Base-by-base conservation (phyloP, 2,113 vertebrate species). In the Plestiodon gilberti region DNA sequence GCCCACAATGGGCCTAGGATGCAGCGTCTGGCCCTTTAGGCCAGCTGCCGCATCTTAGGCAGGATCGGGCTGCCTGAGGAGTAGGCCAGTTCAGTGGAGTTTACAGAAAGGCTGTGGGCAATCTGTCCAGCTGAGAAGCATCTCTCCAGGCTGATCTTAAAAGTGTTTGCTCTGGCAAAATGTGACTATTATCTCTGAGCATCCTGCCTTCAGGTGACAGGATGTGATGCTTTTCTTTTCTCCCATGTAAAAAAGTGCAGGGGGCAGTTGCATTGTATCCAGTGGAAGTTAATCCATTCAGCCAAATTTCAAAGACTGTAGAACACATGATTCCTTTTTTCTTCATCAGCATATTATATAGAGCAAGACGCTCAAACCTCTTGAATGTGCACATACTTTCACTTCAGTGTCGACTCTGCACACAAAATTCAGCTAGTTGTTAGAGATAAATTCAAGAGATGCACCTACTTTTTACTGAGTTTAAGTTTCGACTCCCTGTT, bases 71-170 rank as follows among this genome's bases (percentile, higher is more conserved):
- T n/a, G n/a, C n/a, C n/a, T n/a, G 18, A 14, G 4, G 65, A 1
- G 0, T 0, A 1, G 48, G 88, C 67, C 0, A 1, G 23, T 3
- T 8, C 6, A 5, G 85, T 83, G 48, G 79, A 0, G 1, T 52
- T 13, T 81, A 71, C 73, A 1, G 57, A 87, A 0, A 35, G 1
- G 67, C 35, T 0, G 2, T 0, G 48, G 71, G 62, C 33, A 33
- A 62, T 81, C 71, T 73, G 13, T 1, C 52, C 86, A 85, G 38
- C 0, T 0, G 38, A 82, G 2, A 65, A 52, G 52, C 2, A 84
- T 64, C 38, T 55, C 57, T 57, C n/a, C 14, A 55, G 17, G 52
- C 15, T 15, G 52, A 43, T 33, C 62, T 57, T 11, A 33, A 33
- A 33, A 59, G 6, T 14, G 52, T 15, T 40, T 59, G 20, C 38